Conservation (phyloP, 2,888 invertebrate genomes). For the Syrphus vitripennis region DNA sequence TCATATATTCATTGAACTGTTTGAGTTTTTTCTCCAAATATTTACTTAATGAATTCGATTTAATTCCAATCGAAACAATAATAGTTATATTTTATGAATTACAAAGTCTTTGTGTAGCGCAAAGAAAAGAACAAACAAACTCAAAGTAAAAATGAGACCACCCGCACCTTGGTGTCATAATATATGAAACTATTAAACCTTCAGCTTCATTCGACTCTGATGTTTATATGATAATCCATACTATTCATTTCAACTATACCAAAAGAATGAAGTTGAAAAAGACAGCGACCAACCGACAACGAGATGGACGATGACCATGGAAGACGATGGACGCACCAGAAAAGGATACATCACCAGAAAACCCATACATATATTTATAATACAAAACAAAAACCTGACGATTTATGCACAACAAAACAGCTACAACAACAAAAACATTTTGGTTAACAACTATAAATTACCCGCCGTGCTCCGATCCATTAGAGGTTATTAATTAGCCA, state of each 20-base stretch:
- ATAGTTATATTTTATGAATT: conserved; percentile 16
- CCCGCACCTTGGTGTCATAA: conserved; percentile 66
- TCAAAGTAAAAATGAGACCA: conserved; percentile 40
- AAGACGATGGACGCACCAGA: not conserved
- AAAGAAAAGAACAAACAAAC: not conserved
- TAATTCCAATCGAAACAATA: conserved; percentile 53
- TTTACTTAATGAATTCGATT: too few species aligned
- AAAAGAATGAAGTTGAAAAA: not conserved
- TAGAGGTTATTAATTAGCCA: conserved; percentile 70
- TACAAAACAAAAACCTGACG: conserved; percentile 56
- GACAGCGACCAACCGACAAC: not conserved
- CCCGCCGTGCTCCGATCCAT: conserved; percentile 63
- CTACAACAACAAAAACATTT: conserved; percentile 64
- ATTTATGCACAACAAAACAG: conserved; percentile 67
- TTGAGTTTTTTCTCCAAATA: too few species aligned
- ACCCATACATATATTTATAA: conserved; percentile 10
- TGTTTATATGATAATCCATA: conserved; percentile 57
- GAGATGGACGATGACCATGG: not conserved
- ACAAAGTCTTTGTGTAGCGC: not conserved
- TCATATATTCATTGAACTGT: too few species aligned
- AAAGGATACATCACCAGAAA: conserved; percentile 55
- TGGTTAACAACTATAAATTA: conserved; percentile 67
- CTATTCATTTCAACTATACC: conserved; percentile 46
- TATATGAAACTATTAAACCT: conserved; percentile 67
- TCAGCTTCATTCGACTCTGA: conserved; percentile 54